Conservation (phyloP, 2,888 invertebrate species). For the Sinotaia quadrata region DNA sequence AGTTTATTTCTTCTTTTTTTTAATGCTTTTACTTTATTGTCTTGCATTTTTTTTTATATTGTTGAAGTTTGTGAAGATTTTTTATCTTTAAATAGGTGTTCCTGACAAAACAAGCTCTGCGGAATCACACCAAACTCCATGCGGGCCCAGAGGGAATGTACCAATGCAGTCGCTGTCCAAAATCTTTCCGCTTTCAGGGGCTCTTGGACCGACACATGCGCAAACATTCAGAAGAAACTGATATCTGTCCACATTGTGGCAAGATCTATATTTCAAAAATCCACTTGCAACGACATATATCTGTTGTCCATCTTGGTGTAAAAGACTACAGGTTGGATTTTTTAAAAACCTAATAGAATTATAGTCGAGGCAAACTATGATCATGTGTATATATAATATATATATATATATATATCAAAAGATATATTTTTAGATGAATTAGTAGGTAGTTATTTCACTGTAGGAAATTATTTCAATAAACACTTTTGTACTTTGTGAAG, state of each 20-base stretch:
- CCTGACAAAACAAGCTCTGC: constrained; percentile 21
- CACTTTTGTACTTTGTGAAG: no score
- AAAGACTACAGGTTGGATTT: constrained; percentile 29
- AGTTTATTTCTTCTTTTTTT: no score
- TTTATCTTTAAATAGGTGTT: constrained; percentile 21
- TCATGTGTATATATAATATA: no score
- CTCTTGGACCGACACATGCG: constrained; percentile 21
- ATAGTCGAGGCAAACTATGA: no score
- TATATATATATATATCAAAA: no score
- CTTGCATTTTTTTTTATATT: no score
- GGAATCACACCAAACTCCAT: constrained; percentile 28
- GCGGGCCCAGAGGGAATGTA: constrained; percentile 24
- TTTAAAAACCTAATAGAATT: no score
- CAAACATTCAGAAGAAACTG: constrained; percentile 15
- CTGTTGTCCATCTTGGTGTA: constrained; percentile 25
- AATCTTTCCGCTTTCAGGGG: constrained; percentile 22
- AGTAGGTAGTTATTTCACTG: no score
- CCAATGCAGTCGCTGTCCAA: constrained; percentile 24
- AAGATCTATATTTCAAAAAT: constrained; percentile 29
- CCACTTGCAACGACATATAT: constrained; percentile 27
- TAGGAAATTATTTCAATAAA: no score
- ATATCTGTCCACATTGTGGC: constrained; percentile 24
- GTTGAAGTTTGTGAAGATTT: no score
- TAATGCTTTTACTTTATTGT: no score
- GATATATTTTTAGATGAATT: no score